Evolutionary conservation across 1,140 invertebrate genomes (phyloP), one percentile per base, ranked within the genome.

Genomic region (Callitettix versicolor): DNA sequence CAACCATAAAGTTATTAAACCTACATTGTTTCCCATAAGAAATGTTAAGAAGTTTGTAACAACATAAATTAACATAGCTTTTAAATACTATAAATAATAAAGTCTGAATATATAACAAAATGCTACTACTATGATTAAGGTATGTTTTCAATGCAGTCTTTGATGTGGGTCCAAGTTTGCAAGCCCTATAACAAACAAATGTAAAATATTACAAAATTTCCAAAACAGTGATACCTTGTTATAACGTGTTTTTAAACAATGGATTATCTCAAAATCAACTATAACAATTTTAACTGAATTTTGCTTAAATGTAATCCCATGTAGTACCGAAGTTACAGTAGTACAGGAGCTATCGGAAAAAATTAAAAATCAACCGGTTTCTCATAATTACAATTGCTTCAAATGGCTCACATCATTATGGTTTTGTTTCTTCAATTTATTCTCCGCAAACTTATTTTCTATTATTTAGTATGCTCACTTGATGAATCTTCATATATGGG

Each of bases 101-200:
- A n/a, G n/a, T n/a, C n/a, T n/a, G n/a, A n/a, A n/a, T n/a, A n/a
- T n/a, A n/a, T n/a, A n/a, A n/a, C n/a, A n/a, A n/a, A n/a, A n/a
- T n/a, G n/a, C n/a, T n/a, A n/a, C n/a, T n/a, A n/a, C n/a, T n/a
- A 15, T 17, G 38, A 43, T 56, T 41, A 62, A 34, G 60, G 60
- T 51, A 85, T 85, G 62, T 77, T 81, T 67, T 84, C 79, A 58
- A 86, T 73, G 67, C 82, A 85, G 62, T 83, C 77, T 64, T 79
- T 77, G 60, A 86, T 82, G 71, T 86, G 80, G 47, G 77, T 79
- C 84, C 84, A 86, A 46, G 80, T 78, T 70, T 84, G 81, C 38
- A 85, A 68, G 50, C 81, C 81, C 83, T 86, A 68, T 36, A 76
- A 75, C 63, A 60, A 56, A 56, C 46, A 4, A 22, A 20, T 14